phyloP scores from a whole-genome alignment of 2,888 invertebrate species.

The Drosophila ezoana region DNA sequence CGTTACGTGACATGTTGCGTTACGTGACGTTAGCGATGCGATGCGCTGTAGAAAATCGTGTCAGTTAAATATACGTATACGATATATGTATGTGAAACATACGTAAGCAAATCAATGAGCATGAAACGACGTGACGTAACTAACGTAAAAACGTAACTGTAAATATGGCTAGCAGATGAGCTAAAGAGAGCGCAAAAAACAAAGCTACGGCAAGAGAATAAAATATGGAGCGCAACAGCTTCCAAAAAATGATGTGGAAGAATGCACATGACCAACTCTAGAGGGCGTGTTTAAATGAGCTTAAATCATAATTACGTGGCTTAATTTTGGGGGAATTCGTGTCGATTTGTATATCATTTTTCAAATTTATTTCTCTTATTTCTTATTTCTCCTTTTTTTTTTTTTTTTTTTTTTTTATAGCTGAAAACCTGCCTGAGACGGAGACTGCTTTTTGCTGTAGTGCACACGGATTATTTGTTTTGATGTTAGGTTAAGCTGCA shows the following conservation, averaged over 20 bases:
- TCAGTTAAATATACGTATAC: constrained; percentile 17
- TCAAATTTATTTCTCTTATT: no score
- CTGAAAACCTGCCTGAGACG: constrained; percentile 30
- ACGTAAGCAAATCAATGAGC: constrained; percentile 17
- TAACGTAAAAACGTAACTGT: constrained; percentile 14
- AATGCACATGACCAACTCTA: not conserved
- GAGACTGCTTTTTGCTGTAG: constrained; percentile 43
- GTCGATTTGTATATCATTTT: constrained; percentile 19
- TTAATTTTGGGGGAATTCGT: constrained; percentile 1
- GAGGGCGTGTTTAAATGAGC: constrained; percentile 8
- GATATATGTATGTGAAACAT: not conserved
- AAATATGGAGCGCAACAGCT: constrained; percentile 14
- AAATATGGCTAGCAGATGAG: not conserved
- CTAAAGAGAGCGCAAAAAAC: constrained; percentile 6
- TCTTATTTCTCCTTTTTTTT: not conserved
- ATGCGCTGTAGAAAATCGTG: constrained; percentile 30
- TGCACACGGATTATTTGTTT: constrained; percentile 2
- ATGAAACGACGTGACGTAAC: constrained; percentile 16
- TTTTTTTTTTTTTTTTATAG: not conserved
- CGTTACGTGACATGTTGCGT: constrained; percentile 42
- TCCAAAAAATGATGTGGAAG: not conserved
- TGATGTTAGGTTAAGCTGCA: constrained; percentile 15
- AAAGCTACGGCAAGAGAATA: constrained; percentile 19
- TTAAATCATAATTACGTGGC: constrained; percentile 12
- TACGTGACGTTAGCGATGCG: constrained; percentile 37